phyloP scores from a whole-genome alignment of 2,888 invertebrate genomes.

The Urechis unicinctus region DNA sequence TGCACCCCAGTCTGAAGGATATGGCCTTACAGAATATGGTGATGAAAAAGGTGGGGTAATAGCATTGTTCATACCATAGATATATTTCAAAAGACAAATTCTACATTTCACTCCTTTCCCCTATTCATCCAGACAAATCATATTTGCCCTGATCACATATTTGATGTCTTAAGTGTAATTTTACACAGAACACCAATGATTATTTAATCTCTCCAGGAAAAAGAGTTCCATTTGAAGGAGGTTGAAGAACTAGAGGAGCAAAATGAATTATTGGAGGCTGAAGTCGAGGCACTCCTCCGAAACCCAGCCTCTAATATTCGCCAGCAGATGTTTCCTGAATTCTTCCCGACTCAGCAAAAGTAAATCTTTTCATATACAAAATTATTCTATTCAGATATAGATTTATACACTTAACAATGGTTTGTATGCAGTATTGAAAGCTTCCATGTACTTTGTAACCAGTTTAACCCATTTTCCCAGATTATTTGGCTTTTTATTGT shows the following conservation, averaged over 20 bases:
- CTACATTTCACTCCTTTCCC: no score
- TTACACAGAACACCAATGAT: no score
- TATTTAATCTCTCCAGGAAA: conserved; percentile 28
- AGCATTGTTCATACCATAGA: neutral
- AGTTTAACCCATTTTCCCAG: no score
- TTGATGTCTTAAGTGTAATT: no score
- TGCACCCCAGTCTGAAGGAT: conserved; percentile 44
- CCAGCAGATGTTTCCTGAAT: conserved; percentile 46
- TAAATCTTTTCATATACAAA: conserved; percentile 16
- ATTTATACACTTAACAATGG: neutral
- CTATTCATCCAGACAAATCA: no score
- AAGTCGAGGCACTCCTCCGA: conserved; percentile 24
- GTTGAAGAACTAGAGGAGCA: conserved; percentile 28
- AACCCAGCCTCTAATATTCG: conserved; percentile 36
- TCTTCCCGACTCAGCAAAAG: conserved; percentile 37
- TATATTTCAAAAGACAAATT: no score
- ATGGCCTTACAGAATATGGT: conserved; percentile 46
- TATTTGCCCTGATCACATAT: no score
- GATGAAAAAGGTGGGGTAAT: conserved; percentile 36
- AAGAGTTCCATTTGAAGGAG: conserved; percentile 36
- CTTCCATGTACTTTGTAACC: no score
- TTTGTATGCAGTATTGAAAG: no score
- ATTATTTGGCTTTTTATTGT: no score
- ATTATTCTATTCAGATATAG: neutral
- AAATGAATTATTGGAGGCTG: conserved; percentile 26